Evolutionary conservation across 2,888 invertebrate species (phyloP).

Genomic region (Parochlus steinenii): DNA sequence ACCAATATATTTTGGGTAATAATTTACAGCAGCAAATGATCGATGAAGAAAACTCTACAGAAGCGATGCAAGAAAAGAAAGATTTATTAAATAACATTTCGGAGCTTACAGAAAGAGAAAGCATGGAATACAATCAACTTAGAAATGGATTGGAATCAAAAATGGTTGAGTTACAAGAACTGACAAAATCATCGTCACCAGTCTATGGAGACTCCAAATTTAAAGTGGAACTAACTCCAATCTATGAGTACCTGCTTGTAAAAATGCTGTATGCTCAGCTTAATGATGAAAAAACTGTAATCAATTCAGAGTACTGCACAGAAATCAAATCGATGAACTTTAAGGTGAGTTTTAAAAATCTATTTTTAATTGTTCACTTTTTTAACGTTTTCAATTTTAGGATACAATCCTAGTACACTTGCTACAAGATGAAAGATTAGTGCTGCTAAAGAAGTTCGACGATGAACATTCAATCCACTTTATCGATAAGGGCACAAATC

Average conservation of each 20-base stretch:
- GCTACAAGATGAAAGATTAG: background rate
- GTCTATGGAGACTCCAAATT: background rate
- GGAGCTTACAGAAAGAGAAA: constrained; percentile 5
- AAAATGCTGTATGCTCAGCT: constrained; percentile 9
- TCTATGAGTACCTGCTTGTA: constrained; percentile 16
- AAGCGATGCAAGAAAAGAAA: constrained; percentile 1
- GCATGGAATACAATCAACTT: constrained; percentile 1
- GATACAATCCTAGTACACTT: too few relatives aligned
- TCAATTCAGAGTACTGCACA: constrained; percentile 12
- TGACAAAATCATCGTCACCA: background rate
- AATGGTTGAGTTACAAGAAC: constrained; percentile 5
- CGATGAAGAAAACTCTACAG: too few relatives aligned
- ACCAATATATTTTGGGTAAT: too few relatives aligned
- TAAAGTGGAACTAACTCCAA: constrained; percentile 12
- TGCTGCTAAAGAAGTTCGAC: background rate
- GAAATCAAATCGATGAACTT: constrained; percentile 11
- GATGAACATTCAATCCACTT: background rate
- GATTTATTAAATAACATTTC: constrained; percentile 4
- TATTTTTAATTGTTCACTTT: too few relatives aligned
- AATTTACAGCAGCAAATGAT: too few relatives aligned
- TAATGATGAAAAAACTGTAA: background rate
- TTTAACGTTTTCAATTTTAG: too few relatives aligned
- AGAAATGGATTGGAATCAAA: too few relatives aligned
- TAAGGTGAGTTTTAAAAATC: too few relatives aligned
- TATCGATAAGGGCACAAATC: background rate